Percentiles rank a stretch among this genome's conserved stretches.
Evolutionary conservation across 92 coral and sea anemone genomes (phyloP).

Genomic region (Zoanthus gigantus): DNA sequence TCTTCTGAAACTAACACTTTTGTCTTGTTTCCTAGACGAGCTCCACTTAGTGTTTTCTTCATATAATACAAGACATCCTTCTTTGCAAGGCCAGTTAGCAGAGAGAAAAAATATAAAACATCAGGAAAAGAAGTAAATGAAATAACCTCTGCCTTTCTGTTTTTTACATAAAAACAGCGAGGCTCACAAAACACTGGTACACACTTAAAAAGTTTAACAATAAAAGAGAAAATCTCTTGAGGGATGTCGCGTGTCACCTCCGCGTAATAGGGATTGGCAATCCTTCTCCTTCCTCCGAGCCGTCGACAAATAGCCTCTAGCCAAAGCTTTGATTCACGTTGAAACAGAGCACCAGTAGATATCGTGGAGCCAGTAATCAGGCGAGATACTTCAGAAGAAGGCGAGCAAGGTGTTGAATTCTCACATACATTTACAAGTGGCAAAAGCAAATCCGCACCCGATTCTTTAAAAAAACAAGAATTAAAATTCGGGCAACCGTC

Average conservation of each 20-base stretch:
- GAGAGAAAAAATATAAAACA: slow-evolving; percentile 58
- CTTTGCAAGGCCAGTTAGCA: slow-evolving; percentile 53
- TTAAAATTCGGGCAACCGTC: background rate
- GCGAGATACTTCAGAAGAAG: background rate
- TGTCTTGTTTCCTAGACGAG: slow-evolving; percentile 36
- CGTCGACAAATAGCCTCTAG: slow-evolving; percentile 56
- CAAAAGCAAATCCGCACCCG: slow-evolving; percentile 7
- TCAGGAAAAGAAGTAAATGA: slow-evolving; percentile 67
- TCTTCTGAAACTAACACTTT: slow-evolving; percentile 50
- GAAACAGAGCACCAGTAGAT: slow-evolving; percentile 28
- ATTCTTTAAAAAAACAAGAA: background rate
- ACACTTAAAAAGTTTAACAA: slow-evolving; percentile 52
- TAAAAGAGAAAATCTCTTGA: slow-evolving; percentile 50
- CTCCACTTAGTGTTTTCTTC: slow-evolving; percentile 39
- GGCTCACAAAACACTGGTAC: slow-evolving; percentile 65
- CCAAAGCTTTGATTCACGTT: slow-evolving; percentile 54
- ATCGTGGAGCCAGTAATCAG: background rate
- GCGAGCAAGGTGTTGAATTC: background rate
- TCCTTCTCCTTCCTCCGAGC: slow-evolving; percentile 55
- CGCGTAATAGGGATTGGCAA: slow-evolving; percentile 59
- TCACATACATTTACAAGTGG: background rate
- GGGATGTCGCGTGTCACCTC: slow-evolving; percentile 67
- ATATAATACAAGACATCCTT: slow-evolving; percentile 61
- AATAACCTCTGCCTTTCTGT: slow-evolving; percentile 73
- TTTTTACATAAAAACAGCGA: slow-evolving; percentile 58